A percentile compares a stretch with the other conserved stretches of the same genome.
Evolutionary conservation across 1,140 invertebrate genomes (phyloP).

Genomic region (Bombus superbus): DNA sequence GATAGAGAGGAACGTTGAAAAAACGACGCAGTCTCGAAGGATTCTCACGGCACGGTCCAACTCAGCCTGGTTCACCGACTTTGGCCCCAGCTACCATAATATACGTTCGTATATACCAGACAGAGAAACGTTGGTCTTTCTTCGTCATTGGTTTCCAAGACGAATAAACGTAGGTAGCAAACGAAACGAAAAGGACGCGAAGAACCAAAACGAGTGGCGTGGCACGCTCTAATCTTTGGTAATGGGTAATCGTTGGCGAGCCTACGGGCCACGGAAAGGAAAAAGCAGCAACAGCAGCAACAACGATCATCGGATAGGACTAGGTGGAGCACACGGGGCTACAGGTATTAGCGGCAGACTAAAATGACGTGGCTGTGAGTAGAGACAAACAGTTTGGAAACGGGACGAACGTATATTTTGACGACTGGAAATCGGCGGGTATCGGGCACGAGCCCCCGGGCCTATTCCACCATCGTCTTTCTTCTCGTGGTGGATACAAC

Average conservation of each 20-base stretch:
- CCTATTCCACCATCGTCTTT: not conserved
- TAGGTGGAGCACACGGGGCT: slow-evolving; percentile 17
- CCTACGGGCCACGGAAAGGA: slow-evolving; percentile 40
- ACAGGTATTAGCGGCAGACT: slow-evolving; percentile 56
- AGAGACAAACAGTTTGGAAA: slow-evolving; percentile 47
- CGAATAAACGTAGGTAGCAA: slow-evolving; percentile 8
- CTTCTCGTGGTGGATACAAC: not conserved
- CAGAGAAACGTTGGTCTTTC: not conserved
- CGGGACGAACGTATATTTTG: slow-evolving; percentile 79
- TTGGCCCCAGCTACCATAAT: slow-evolving; percentile 49
- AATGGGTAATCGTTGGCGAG: slow-evolving; percentile 50
- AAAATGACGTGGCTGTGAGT: slow-evolving; percentile 37
- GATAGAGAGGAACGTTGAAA: not conserved
- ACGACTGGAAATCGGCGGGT: slow-evolving; percentile 76
- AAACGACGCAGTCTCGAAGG: slow-evolving; percentile 28
- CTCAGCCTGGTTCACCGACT: slow-evolving; percentile 42
- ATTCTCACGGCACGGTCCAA: slow-evolving; percentile 59
- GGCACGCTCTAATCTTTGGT: slow-evolving; percentile 61
- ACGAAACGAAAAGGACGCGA: slow-evolving; percentile 40
- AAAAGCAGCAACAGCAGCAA: slow-evolving; percentile 2
- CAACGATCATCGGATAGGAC: slow-evolving; percentile 1
- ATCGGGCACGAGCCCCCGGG: slow-evolving; percentile 56
- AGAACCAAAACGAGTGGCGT: slow-evolving; percentile 43
- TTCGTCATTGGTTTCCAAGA: slow-evolving; percentile 12
- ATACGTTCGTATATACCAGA: slow-evolving; percentile 63